Evolutionary conservation across 2,113 vertebrate genomes (phyloP), one percentile per base, ranked within the genome.

Genomic region (Cebidichthys violaceus): DNA sequence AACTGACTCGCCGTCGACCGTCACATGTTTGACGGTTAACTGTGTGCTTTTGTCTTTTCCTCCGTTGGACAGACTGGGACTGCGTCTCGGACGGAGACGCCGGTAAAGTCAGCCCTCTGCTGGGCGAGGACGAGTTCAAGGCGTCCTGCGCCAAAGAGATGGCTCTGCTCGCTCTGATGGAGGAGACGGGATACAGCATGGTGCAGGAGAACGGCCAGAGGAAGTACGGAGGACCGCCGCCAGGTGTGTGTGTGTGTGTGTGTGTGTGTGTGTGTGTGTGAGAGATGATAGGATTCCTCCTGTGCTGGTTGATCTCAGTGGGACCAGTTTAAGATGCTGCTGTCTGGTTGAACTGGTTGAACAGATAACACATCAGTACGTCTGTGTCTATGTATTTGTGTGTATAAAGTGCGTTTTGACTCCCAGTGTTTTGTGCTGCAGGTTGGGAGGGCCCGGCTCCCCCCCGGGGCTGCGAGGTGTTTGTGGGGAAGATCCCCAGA

Each of bases 171-270:
- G 94, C 92, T 2, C 92, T 99, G 27, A 96, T 99, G 94, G 95
- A 97, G 83, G 97, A 94, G 91, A 97, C 97, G 3, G 98, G 97
- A 0, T 98, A 99, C 89, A 95, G 75, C 88, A 97, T 99, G 94
- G 92, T 99, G 86, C 97, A 99, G 89, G 97, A 96, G 90, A 99
- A 99, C n/a, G 98, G 98, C 2, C 98, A 99, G 84, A 96, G 97
- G 83, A 99, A 96, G 93, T 99, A 96, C 80, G 98, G 97, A 50
- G 98, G 98, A n/a, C 98, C 97, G 31, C 97, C 98, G 55, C 98
- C 98, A 95, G 97, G 68, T 83, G 2, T 3, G 47, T 33, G 20
- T 27, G 69, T 33, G 29, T 61, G 29, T 61, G 59, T 60, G 57
- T 31, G 57, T 17, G 27, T 18, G 27, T 29, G 57, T 31, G n/a